These are phyloP conservation scores for Tetragnatha montana DNA, from an alignment of 2,888 invertebrate genomes.

Conservation along the genomic window DNA sequence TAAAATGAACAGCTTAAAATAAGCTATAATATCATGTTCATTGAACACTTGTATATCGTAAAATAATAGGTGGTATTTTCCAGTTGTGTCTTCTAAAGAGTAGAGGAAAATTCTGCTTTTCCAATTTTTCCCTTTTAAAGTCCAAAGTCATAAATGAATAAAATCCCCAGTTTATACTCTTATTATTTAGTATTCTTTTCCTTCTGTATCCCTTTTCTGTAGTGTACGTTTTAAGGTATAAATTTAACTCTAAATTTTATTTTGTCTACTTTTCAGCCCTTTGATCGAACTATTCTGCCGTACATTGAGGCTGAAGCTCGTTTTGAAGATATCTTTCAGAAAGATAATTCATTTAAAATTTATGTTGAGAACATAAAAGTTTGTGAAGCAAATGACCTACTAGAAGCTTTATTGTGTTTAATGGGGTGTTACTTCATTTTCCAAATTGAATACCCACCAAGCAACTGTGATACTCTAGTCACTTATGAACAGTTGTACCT, in stretches of 20 bases:
- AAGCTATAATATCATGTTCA: too few species aligned
- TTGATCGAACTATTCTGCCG: background rate
- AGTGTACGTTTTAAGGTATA: too few species aligned
- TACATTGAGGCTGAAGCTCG: conserved; percentile 22
- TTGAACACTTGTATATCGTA: too few species aligned
- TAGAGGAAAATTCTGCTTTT: too few species aligned
- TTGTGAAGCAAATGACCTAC: conserved; percentile 35
- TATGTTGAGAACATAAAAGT: conserved; percentile 20
- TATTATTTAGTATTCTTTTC: too few species aligned
- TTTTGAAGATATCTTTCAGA: conserved; percentile 17
- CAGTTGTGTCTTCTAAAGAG: too few species aligned
- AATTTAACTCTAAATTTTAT: background rate
- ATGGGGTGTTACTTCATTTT: conserved; percentile 50
- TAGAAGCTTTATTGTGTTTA: conserved; percentile 45
- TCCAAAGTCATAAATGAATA: too few species aligned
- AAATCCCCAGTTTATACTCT: too few species aligned
- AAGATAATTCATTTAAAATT: conserved; percentile 7
- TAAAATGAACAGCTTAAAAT: too few species aligned
- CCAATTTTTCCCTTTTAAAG: too few species aligned
- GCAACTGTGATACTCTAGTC: conserved; percentile 13
- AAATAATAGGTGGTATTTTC: too few species aligned
- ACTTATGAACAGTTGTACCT: conserved; percentile 46
- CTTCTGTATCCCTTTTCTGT: too few species aligned
- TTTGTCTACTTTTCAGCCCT: background rate
- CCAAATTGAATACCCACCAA: conserved; percentile 42